Evolutionary conservation across 2,113 vertebrate genomes (phyloP).

Genomic region (Catharus minimus): DNA sequence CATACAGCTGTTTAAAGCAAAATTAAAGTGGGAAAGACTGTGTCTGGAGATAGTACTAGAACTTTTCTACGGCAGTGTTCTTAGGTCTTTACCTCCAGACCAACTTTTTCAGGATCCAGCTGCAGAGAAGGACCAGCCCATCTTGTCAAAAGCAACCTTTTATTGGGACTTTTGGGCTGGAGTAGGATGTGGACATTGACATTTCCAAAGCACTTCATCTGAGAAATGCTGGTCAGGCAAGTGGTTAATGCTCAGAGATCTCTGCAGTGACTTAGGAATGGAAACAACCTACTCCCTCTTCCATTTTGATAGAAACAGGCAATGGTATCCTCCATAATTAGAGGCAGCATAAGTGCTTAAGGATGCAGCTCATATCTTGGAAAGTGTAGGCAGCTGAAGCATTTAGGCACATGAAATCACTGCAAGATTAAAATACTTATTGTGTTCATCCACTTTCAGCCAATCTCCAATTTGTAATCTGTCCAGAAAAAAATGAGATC

Average conservation of each 20-base stretch:
- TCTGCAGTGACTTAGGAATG: slow-evolving; percentile 9
- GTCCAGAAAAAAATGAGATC: slow-evolving; percentile 69
- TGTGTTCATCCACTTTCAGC: slow-evolving; percentile 45
- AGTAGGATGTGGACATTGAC: background rate
- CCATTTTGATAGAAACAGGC: slow-evolving; percentile 1
- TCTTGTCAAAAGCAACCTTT: background rate
- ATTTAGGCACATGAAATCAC: slow-evolving; percentile 61
- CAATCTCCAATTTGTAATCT: slow-evolving; percentile 64
- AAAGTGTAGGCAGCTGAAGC: slow-evolving; percentile 40
- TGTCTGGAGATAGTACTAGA: background rate
- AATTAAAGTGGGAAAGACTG: background rate
- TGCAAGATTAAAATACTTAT: slow-evolving; percentile 56
- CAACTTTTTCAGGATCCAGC: background rate
- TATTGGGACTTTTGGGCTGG: background rate
- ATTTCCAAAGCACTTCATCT: slow-evolving; percentile 28
- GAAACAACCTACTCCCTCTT: slow-evolving; percentile 40
- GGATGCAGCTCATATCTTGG: slow-evolving; percentile 31
- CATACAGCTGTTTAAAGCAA: background rate
- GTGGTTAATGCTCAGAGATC: slow-evolving; percentile 16
- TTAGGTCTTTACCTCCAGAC: background rate
- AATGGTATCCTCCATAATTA: background rate
- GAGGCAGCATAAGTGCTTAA: slow-evolving; percentile 21
- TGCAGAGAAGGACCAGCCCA: background rate
- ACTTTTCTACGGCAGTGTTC: background rate
- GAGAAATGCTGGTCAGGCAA: slow-evolving; percentile 15